Base-by-base conservation (phyloP, 2,797 vertebrate genomes). In the Xyrichtys novacula region DNA sequence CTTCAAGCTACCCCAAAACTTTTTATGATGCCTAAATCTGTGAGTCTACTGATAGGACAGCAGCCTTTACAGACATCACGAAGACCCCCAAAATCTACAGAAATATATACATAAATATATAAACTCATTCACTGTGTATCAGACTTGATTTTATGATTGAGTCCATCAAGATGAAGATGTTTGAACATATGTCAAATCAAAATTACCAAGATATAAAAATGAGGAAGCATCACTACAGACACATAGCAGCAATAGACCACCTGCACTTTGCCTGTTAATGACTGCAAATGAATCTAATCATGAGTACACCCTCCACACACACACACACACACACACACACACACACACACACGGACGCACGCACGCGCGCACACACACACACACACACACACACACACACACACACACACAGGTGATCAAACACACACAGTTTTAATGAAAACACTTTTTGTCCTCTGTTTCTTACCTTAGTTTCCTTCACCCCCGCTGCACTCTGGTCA, bases 401-500 rank as follows among this genome's bases (percentile, higher is more conserved):
- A 40, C 3, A 39, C 22, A 59, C 17, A 56, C 28, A 17, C 11
- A 15, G 19, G 0, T 7, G n/a, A 49, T 26, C 2, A 34, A 31
- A 43, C 12, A 54, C 31, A 25, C 17, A 40, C 20, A 22, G 2
- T 22, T 39, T 65, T 1, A 38, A 12, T n/a, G 11, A n/a, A 28
- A n/a, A 28, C 2, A 20, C 47, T 65, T 67, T 71, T 70, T 64
- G 48, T 77, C 48, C 55, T 50, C 64, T 38, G 61, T 42, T 48
- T 88, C 92, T 89, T 85, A 95, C 94, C 94, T 94, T 94, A 84
- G 90, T 76, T 84, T 95, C 93, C 85, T 93, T 92, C 89, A 93
- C 92, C 90, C 92, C 93, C 80, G 91, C 93, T 85, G 91, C 92
- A 92, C 93, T 95, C 94, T 95, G 94, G 93, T 95, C 94, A 94